These are phyloP conservation scores for Bellardia bayeri DNA, from an alignment of 2,888 invertebrate species.

Conservation along the genomic window DNA sequence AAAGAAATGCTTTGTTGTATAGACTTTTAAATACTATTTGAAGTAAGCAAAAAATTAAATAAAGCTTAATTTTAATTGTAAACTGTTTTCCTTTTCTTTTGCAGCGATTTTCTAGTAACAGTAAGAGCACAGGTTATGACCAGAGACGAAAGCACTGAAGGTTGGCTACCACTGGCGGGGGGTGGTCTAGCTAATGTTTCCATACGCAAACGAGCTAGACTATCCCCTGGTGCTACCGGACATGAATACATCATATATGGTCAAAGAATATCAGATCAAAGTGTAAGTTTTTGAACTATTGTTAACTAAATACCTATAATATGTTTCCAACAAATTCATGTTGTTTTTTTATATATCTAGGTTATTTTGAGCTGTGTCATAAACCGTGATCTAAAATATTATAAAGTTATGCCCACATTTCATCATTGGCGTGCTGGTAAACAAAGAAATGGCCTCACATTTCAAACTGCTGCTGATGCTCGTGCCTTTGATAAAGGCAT, in stretches of 20 bases:
- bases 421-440: constrained; percentile 99
- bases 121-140: constrained; percentile 99
- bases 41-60: too few species aligned
- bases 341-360: constrained; percentile 84
- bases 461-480: constrained; percentile 97
- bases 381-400: constrained; percentile 98
- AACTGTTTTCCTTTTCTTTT: constrained; percentile 78
- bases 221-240: constrained; percentile 85
- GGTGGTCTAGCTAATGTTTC: constrained; percentile 97
- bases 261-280: constrained; percentile 95
- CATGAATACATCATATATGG: constrained; percentile 97
- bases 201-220: constrained; percentile 90
- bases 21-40: too few species aligned
- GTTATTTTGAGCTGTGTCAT: constrained; percentile 97
- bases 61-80: not conserved
- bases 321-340: not conserved
- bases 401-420: constrained; percentile 99
- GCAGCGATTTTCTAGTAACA: constrained; percentile 96
- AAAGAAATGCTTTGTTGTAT: too few species aligned
- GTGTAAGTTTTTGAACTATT: constrained; percentile 86
- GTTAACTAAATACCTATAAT: not conserved
- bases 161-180: constrained; percentile 97
- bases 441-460: constrained; percentile 97
- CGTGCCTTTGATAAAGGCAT: constrained; percentile 97
- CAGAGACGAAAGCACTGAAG: constrained; percentile 98